Conservation (phyloP, 2,888 invertebrate genomes). For the Brachylomia viminalis region DNA sequence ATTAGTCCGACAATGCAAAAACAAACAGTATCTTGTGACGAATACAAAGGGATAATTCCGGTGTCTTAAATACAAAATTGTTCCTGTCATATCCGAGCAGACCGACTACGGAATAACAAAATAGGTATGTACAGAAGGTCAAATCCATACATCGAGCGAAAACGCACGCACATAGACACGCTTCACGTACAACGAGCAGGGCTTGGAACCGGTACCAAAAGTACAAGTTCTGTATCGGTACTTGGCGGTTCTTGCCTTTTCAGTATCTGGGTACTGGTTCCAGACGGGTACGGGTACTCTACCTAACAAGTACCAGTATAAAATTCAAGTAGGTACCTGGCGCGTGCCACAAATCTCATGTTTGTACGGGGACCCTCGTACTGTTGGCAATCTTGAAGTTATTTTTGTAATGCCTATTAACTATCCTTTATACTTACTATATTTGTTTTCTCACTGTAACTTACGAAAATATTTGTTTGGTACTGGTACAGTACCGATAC, state of each 20-base stretch:
- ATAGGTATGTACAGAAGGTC: not conserved
- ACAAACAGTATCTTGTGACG: conserved; percentile 25
- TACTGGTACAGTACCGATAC: not conserved
- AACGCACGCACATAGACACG: not conserved
- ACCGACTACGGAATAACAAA: conserved; percentile 16
- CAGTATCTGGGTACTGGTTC: not conserved
- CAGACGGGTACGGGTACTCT: not conserved
- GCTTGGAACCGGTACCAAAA: not conserved
- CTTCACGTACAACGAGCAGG: not conserved
- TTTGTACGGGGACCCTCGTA: not conserved
- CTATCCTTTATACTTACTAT: not conserved
- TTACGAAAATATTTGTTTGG: not conserved
- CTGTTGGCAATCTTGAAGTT: too few relatives aligned
- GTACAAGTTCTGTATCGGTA: not conserved
- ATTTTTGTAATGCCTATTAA: too few relatives aligned
- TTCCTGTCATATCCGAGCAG: conserved; percentile 58
- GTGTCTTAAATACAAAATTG: conserved; percentile 68
- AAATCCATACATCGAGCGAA: not conserved
- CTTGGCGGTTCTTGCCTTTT: not conserved
- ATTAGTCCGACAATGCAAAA: conserved; percentile 22
- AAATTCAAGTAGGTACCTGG: not conserved
- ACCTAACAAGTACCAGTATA: not conserved
- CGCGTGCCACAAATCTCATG: not conserved
- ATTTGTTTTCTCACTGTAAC: not conserved
- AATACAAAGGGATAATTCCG: conserved; percentile 53